phyloP scores from a whole-genome alignment of 1,140 invertebrate genomes.

The Coptotermes formosanus region DNA sequence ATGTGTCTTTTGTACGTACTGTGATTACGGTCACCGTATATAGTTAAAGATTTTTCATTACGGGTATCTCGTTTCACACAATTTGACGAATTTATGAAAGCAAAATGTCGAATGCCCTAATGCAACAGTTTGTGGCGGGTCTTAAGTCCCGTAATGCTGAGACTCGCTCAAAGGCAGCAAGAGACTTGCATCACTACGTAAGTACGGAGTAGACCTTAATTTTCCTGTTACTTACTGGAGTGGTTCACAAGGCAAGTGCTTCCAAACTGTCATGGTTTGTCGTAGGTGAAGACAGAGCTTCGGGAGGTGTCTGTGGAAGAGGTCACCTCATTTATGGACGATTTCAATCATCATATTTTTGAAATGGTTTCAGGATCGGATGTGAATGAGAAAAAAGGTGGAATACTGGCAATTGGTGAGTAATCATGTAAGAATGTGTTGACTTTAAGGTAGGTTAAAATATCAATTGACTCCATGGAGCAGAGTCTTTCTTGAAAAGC shows the following conservation, averaged over 20 bases:
- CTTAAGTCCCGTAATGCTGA: conserved; percentile 89
- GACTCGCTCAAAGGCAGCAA: conserved; percentile 76
- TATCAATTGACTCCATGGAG: no score
- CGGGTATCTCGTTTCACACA: background rate
- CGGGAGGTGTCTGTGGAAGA: conserved; percentile 90
- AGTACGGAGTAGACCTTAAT: conserved; percentile 35
- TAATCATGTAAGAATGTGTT: conserved; percentile 33
- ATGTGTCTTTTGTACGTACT: background rate
- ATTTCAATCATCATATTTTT: conserved; percentile 94
- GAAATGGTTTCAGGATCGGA: conserved; percentile 93
- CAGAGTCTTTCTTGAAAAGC: no score
- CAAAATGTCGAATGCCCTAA: conserved; percentile 59
- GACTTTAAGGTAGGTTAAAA: no score
- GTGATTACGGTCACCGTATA: background rate
- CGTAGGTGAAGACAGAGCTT: conserved; percentile 74
- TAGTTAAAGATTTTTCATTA: background rate
- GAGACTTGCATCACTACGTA: conserved; percentile 86
- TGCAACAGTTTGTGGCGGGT: conserved; percentile 78
- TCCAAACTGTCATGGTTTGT: conserved; percentile 5
- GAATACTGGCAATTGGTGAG: conserved; percentile 88
- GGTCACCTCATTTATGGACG: conserved; percentile 85
- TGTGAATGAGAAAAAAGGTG: conserved; percentile 93
- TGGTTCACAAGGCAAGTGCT: background rate
- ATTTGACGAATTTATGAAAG: background rate
- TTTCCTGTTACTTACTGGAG: background rate